Evolutionary conservation across 1,140 invertebrate genomes (phyloP).

Genomic region (Zeugodacus cucurbitae): DNA sequence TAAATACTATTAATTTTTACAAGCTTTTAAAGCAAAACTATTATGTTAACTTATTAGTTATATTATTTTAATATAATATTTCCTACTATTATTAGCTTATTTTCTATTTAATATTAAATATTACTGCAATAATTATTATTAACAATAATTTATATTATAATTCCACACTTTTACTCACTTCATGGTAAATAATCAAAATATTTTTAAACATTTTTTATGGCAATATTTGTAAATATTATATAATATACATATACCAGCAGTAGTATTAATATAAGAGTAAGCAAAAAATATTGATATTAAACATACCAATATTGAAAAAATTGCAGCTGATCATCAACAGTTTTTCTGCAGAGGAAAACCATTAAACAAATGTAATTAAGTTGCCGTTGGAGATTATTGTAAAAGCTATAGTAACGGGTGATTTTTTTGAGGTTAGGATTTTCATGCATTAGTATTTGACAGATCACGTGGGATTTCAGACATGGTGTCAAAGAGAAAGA

Average conservation of each 20-base stretch:
- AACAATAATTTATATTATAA: background rate
- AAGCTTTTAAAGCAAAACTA: slow-evolving; percentile 3
- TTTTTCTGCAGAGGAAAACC: background rate
- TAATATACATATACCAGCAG: background rate
- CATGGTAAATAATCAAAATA: slow-evolving; percentile 34
- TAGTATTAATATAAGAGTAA: slow-evolving; percentile 29
- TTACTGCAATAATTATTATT: background rate
- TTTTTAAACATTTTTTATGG: slow-evolving; percentile 18
- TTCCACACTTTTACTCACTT: background rate
- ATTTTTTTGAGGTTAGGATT: no score
- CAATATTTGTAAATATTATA: slow-evolving; percentile 22
- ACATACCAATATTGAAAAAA: no score
- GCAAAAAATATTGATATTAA: background rate
- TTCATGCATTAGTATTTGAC: no score
- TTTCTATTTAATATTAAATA: background rate
- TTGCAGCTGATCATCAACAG: slow-evolving; percentile 46
- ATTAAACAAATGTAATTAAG: slow-evolving; percentile 10
- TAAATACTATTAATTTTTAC: background rate
- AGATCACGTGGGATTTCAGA: no score
- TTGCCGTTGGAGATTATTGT: slow-evolving; percentile 16
- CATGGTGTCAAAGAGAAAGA: no score
- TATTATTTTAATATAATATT: background rate
- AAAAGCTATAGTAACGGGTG: slow-evolving; percentile 40
- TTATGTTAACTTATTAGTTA: background rate
- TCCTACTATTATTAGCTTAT: background rate